Conservation (phyloP, 2,797 vertebrate genomes). For the Scomberomorus guttatus region DNA sequence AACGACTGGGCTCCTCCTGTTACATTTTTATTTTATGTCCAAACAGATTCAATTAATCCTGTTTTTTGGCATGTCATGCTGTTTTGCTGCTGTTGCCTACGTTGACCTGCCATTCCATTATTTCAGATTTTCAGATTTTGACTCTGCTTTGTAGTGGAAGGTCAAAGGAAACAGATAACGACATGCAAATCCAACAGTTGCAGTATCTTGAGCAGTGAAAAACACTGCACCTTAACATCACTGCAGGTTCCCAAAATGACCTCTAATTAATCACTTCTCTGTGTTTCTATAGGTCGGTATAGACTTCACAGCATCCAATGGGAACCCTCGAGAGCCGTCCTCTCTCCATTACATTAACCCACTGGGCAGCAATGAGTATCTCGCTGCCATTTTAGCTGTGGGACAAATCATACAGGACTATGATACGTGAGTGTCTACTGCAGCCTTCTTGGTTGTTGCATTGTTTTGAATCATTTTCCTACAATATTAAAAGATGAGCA, state of each 20-base stretch:
- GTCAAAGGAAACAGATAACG: neutral
- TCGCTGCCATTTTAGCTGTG: slow-evolving; percentile 96
- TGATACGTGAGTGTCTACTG: slow-evolving; percentile 89
- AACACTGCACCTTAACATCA: too few species aligned
- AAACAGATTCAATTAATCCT: neutral
- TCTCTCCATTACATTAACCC: slow-evolving; percentile 99
- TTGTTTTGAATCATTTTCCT: neutral
- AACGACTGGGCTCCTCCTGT: neutral
- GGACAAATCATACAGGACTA: slow-evolving; percentile 99
- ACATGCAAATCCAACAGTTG: neutral
- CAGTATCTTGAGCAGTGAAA: neutral
- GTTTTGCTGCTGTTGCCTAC: neutral
- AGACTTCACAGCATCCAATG: slow-evolving; percentile 99
- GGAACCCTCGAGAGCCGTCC: slow-evolving; percentile 94
- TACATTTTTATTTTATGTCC: neutral
- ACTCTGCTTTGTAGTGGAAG: neutral
- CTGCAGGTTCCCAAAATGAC: neutral
- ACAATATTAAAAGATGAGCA: neutral
- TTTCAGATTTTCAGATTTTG: neutral
- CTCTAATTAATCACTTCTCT: slow-evolving; percentile 20
- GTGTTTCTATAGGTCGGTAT: slow-evolving; percentile 91
- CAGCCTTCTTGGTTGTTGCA: neutral
- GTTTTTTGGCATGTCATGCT: neutral
- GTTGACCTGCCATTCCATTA: neutral
- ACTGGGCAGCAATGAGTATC: slow-evolving; percentile 96